Evolutionary conservation across 1,140 invertebrate species (phyloP).

Genomic region (Liolophura sinensis): DNA sequence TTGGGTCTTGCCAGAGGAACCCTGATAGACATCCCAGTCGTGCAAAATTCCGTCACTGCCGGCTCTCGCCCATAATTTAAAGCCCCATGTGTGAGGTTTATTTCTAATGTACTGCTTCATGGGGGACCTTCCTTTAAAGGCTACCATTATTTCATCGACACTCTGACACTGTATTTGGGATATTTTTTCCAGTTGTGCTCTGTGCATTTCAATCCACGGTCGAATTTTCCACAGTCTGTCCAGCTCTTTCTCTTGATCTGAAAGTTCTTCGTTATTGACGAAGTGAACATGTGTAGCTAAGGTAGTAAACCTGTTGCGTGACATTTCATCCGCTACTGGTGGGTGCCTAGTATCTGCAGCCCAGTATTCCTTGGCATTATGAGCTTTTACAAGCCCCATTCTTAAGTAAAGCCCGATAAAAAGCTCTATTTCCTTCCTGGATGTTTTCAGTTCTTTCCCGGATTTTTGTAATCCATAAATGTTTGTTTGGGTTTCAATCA

Average conservation of each 20-base stretch:
- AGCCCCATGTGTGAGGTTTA: conserved; percentile 22
- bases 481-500: conserved; percentile 9
- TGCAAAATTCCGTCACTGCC: conserved; percentile 15
- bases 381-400: conserved; percentile 15
- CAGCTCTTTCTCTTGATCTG: conserved; percentile 9
- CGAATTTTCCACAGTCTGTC: conserved; percentile 17
- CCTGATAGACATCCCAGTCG: conserved; percentile 29
- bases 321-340: conserved; percentile 16
- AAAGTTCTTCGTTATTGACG: conserved; percentile 11
- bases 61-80: conserved; percentile 20
- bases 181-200: conserved; percentile 7
- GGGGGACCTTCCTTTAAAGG: conserved; percentile 54
- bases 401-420: conserved; percentile 15
- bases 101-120: conserved; percentile 12
- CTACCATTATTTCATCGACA: conserved; percentile 37
- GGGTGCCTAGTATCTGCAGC: conserved; percentile 12
- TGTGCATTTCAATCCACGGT: conserved; percentile 13
- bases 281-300: conserved; percentile 16
- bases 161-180: conserved; percentile 12
- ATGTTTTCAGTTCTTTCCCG: conserved; percentile 8
- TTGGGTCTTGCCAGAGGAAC: conserved; percentile 19
- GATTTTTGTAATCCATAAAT: conserved; percentile 10
- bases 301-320: conserved; percentile 10
- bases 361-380: conserved; percentile 16
- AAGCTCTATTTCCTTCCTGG: conserved; percentile 12